Evolutionary conservation across 2,888 invertebrate species (phyloP).

Genomic region (Odontocolon sp.): DNA sequence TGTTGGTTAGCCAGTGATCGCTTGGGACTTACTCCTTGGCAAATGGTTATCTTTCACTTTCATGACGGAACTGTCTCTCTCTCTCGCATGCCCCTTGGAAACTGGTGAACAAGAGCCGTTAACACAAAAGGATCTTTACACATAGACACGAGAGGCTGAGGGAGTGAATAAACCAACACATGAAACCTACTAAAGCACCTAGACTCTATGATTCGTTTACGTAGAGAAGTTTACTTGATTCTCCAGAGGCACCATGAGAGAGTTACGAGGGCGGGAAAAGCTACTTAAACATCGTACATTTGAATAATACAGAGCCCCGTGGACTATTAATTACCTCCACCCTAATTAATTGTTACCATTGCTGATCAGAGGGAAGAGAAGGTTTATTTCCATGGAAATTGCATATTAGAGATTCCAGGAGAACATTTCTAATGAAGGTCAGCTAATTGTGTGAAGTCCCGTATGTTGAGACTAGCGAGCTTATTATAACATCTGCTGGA

Average conservation of each 20-base stretch:
- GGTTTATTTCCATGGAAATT: not conserved
- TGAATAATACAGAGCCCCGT: conserved; percentile 31
- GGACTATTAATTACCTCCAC: not conserved
- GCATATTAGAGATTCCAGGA: no score
- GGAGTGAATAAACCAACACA: conserved; percentile 8
- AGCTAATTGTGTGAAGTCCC: no score
- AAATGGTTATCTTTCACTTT: conserved; percentile 61
- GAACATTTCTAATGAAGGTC: no score
- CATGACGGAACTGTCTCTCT: conserved; percentile 62
- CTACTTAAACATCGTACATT: conserved; percentile 2
- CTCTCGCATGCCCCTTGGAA: conserved; percentile 45
- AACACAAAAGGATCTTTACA: conserved; percentile 64
- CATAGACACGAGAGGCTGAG: conserved; percentile 2
- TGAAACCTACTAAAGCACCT: conserved; percentile 10
- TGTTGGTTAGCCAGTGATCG: conserved; percentile 28
- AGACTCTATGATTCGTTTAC: conserved; percentile 24
- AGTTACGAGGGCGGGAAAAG: conserved; percentile 20
- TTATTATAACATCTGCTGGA: no score
- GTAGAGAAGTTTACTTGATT: conserved; percentile 34
- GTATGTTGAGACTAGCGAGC: no score
- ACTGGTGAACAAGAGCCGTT: conserved; percentile 73
- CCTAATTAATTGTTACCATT: conserved; percentile 12
- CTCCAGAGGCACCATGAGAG: not conserved
- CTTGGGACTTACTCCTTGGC: conserved; percentile 54
- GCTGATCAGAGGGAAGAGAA: not conserved